These are phyloP conservation scores for Amiota mariae DNA, from an alignment of 2,888 invertebrate genomes.

Conservation along the genomic window DNA sequence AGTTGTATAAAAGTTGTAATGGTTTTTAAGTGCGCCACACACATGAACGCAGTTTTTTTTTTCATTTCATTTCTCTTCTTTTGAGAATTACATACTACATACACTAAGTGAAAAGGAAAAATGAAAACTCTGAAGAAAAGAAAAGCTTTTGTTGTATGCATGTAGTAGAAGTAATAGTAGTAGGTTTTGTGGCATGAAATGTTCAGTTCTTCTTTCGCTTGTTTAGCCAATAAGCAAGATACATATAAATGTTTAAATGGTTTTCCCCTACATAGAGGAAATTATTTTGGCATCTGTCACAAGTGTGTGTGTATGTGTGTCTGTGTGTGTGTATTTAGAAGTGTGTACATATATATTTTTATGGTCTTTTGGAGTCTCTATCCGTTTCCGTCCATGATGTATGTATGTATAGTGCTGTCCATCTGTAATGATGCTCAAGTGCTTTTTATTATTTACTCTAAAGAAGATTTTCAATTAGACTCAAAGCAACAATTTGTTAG, in stretches of 20 bases:
- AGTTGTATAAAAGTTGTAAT: constrained; percentile 13
- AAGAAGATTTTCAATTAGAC: constrained; percentile 23
- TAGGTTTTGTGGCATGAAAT: background rate
- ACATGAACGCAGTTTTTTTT: too few relatives aligned
- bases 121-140: background rate
- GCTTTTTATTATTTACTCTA: constrained; percentile 22
- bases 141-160: background rate
- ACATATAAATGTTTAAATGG: background rate
- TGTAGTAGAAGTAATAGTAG: background rate
- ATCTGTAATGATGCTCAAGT: constrained; percentile 17
- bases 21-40: constrained; percentile 19
- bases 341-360: too few relatives aligned
- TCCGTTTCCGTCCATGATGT: constrained; percentile 12
- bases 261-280: background rate
- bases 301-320: background rate
- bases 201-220: background rate
- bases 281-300: constrained; percentile 17
- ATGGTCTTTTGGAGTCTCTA: background rate
- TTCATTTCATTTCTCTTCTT: too few relatives aligned
- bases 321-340: too few relatives aligned
- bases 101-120: background rate
- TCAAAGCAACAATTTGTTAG: background rate
- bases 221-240: background rate
- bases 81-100: too few relatives aligned
- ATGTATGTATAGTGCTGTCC: background rate